phyloP scores from a whole-genome alignment of 2,797 vertebrate species.

The Esox lucius region DNA sequence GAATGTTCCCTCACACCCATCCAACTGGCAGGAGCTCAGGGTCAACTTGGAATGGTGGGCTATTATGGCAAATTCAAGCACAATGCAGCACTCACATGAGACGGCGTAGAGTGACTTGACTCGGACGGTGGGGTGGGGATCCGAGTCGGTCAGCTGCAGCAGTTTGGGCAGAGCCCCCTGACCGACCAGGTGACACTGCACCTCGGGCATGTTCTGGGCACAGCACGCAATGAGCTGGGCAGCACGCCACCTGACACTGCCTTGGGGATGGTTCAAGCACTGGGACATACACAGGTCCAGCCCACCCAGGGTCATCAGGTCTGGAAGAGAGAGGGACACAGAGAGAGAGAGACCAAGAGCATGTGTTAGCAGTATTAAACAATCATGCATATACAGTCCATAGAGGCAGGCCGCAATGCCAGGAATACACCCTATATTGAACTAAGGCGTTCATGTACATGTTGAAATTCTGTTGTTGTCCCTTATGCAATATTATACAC shows the following conservation, averaged over 20 bases:
- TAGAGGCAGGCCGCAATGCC: too few species aligned
- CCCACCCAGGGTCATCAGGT: conserved; percentile 87
- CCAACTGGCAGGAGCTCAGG: background rate
- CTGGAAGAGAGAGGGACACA: conserved; percentile 54
- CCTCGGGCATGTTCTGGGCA: conserved; percentile 87
- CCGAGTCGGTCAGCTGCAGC: conserved; percentile 80
- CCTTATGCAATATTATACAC: background rate
- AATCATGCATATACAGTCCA: too few species aligned
- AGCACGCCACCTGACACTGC: conserved; percentile 83
- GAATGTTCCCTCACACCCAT: background rate
- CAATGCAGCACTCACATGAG: conserved; percentile 82
- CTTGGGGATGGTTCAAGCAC: conserved; percentile 75
- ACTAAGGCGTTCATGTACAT: background rate
- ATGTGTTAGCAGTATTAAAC: conserved; percentile 40
- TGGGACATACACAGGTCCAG: conserved; percentile 81
- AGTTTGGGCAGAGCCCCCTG: conserved; percentile 79
- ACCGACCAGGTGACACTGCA: conserved; percentile 81
- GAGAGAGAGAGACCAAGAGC: background rate
- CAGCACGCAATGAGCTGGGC: conserved; percentile 85
- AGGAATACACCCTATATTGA: background rate
- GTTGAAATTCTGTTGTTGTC: background rate
- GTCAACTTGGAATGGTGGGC: background rate
- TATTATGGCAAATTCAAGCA: background rate
- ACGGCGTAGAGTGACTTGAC: conserved; percentile 89
- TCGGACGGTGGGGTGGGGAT: conserved; percentile 75